Percentiles rank a stretch among this genome's conserved stretches.
phyloP scores from a whole-genome alignment of 2,113 vertebrate species.

The Notarius quadriscutis region DNA sequence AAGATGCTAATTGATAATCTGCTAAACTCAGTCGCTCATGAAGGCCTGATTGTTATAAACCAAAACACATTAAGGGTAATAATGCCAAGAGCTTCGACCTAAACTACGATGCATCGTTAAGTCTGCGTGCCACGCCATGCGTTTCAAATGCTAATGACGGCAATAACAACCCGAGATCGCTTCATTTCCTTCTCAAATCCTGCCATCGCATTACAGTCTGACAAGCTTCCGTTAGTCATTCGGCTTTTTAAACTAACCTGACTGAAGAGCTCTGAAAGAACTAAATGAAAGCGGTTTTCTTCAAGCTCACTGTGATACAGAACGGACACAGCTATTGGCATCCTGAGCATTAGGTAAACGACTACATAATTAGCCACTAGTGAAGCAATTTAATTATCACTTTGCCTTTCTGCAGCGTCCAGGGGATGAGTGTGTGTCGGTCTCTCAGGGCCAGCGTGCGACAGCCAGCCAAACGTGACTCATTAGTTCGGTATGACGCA shows the following conservation, averaged over 20 bases:
- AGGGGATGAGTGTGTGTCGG: neutral
- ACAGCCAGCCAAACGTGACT: conserved; percentile 1
- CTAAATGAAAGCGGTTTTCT: neutral
- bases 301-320: conserved; percentile 39
- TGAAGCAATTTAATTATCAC: conserved; percentile 76
- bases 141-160: neutral
- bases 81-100: conserved; percentile 5
- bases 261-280: neutral
- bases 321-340: conserved; percentile 65
- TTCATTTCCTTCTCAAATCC: conserved; percentile 6
- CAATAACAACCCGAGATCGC: neutral
- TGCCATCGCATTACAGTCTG: neutral
- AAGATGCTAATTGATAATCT: conserved; percentile 73
- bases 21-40: conserved; percentile 62
- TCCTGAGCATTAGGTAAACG: conserved; percentile 64
- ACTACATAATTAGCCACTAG: conserved; percentile 73
- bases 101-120: neutral
- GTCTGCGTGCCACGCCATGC: neutral
- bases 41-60: conserved; percentile 65
- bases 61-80: conserved; percentile 52
- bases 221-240: neutral
- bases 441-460: neutral
- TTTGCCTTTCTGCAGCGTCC: conserved; percentile 49
- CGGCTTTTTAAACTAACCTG: neutral
- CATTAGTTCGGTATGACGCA: neutral